These are phyloP conservation scores for Laterallus jamaicensis DNA, from an alignment of 2,113 vertebrate species.

Conservation along the genomic window DNA sequence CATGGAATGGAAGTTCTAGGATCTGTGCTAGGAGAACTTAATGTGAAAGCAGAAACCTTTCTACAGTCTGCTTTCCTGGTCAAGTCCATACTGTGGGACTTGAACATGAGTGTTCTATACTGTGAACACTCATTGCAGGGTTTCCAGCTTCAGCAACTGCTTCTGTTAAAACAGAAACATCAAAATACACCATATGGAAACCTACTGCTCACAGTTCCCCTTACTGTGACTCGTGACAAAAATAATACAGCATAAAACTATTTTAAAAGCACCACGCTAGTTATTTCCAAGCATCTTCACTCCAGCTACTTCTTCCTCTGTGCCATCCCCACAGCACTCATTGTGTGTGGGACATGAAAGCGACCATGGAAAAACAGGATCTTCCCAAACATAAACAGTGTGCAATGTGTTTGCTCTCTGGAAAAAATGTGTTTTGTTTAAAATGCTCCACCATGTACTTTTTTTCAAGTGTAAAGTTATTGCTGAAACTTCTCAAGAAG, in stretches of 20 bases:
- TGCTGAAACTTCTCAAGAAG: neutral
- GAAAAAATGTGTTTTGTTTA: neutral
- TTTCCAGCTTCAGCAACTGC: neutral
- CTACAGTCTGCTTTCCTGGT: neutral
- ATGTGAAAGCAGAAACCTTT: neutral
- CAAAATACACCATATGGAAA: neutral
- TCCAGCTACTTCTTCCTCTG: neutral
- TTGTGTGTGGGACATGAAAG: neutral
- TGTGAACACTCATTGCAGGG: neutral
- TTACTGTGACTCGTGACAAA: neutral
- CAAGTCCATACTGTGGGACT: neutral
- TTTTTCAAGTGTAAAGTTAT: neutral
- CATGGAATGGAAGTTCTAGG: neutral
- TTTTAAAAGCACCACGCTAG: neutral
- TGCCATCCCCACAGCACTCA: neutral
- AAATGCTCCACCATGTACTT: neutral
- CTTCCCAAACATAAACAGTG: neutral
- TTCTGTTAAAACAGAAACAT: neutral
- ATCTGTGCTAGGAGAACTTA: neutral
- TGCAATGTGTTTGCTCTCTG: neutral
- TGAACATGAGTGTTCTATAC: neutral
- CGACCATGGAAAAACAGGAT: neutral
- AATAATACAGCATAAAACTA: neutral
- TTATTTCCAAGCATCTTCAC: neutral
- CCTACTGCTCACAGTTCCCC: neutral